Conservation (phyloP, 2,113 vertebrate species). For the Myiozetetes cayanensis region DNA sequence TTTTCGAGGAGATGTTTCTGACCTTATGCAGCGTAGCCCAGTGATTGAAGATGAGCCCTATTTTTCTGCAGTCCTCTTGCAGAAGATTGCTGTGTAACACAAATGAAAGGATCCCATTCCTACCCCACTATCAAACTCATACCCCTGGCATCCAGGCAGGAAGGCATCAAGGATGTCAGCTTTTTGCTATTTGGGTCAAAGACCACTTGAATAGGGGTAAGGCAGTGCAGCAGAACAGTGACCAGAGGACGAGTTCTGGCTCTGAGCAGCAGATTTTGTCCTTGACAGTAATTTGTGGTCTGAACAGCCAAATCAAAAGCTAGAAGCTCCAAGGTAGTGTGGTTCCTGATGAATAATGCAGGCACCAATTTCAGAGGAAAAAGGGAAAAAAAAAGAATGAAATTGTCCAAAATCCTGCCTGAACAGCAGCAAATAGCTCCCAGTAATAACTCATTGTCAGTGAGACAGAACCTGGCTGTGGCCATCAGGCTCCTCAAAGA, state of each 20-base stretch:
- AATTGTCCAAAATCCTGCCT: background rate
- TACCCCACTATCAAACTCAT: background rate
- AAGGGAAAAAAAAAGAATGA: background rate
- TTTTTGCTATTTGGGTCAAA: background rate
- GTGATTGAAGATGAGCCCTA: background rate
- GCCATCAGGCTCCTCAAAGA: background rate
- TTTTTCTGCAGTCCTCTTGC: background rate
- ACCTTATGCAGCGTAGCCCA: background rate
- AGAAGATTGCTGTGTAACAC: background rate
- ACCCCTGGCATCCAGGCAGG: background rate
- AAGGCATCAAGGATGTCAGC: background rate
- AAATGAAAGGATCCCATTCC: background rate
- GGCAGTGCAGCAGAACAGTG: background rate
- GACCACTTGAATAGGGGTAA: background rate
- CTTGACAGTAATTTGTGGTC: background rate
- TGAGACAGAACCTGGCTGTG: background rate
- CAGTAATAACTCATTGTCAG: background rate
- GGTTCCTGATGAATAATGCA: slow-evolving; percentile 35
- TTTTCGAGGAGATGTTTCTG: background rate
- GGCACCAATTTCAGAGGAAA: background rate
- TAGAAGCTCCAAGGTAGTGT: background rate
- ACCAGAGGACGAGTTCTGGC: background rate
- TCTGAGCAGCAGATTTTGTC: background rate
- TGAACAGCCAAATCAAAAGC: background rate
- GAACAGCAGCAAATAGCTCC: background rate